These are phyloP conservation scores for Eupithecia centaureata DNA, from an alignment of 2,888 invertebrate genomes.

Conservation along the genomic window DNA sequence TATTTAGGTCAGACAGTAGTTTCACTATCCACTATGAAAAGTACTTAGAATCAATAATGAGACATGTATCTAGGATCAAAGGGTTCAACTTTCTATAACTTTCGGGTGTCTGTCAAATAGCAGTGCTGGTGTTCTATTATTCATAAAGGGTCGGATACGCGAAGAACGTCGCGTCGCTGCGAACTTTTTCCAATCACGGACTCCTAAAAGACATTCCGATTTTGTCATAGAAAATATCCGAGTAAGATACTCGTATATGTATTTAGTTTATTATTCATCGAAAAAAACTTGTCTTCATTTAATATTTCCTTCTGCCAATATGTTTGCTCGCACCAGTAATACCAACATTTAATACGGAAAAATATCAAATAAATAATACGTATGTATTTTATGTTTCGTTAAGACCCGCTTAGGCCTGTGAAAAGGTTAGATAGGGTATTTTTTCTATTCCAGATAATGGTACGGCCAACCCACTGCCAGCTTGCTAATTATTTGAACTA, in stretches of 20 bases:
- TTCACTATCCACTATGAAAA: constrained; percentile 16
- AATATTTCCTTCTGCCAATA: too few relatives aligned
- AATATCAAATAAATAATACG: too few relatives aligned
- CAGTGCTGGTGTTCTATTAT: constrained; percentile 24
- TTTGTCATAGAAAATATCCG: background rate
- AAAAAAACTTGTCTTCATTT: background rate
- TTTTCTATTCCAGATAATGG: too few relatives aligned
- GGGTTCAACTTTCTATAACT: constrained; percentile 24
- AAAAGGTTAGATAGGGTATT: too few relatives aligned
- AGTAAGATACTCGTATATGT: background rate
- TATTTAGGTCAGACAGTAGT: constrained; percentile 7
- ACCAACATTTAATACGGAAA: too few relatives aligned
- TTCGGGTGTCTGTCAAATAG: constrained; percentile 25
- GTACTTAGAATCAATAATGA: constrained; percentile 22
- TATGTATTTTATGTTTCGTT: too few relatives aligned
- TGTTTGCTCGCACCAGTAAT: too few relatives aligned
- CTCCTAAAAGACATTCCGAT: background rate
- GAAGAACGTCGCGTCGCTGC: background rate
- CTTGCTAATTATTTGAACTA: too few relatives aligned
- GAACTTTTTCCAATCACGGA: constrained; percentile 1
- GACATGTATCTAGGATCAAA: constrained; percentile 29
- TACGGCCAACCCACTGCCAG: too few relatives aligned
- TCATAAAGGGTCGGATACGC: constrained; percentile 19
- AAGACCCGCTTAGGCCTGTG: too few relatives aligned
- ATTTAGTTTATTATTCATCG: background rate